Percentiles rank a stretch among this genome's conserved stretches.
Conservation (phyloP, 2,888 invertebrate genomes). For the Endotricha flammealis region DNA sequence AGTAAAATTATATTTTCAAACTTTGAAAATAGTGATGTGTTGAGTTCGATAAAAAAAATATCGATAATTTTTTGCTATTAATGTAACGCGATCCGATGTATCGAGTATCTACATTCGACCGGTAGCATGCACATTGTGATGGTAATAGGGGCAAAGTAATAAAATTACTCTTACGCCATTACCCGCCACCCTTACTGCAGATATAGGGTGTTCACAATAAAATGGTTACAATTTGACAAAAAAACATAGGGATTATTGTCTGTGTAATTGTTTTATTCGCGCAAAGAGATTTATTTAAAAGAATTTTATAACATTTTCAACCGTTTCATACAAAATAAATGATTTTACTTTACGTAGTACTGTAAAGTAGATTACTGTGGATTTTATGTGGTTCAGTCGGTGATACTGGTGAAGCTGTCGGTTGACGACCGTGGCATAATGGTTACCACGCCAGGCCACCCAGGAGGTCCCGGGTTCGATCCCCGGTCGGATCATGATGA, state of each 20-base stretch:
- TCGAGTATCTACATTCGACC: slow-evolving; percentile 53
- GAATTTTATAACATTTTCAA: slow-evolving; percentile 22
- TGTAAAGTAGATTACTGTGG: slow-evolving; percentile 3
- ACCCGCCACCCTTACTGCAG: slow-evolving; percentile 58
- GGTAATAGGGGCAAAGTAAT: slow-evolving; percentile 78
- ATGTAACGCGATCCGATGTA: slow-evolving; percentile 25
- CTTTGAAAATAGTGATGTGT: slow-evolving; percentile 4
- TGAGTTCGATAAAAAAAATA: slow-evolving; percentile 1
- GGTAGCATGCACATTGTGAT: slow-evolving; percentile 73
- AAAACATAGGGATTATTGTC: slow-evolving; percentile 60
- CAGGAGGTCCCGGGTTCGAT: too few relatives aligned
- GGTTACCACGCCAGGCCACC: too few relatives aligned
- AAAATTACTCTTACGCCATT: slow-evolving; percentile 78
- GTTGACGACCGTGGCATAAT: too few relatives aligned
- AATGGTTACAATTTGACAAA: slow-evolving; percentile 58
- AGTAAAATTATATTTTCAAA: neutral
- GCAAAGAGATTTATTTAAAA: slow-evolving; percentile 39
- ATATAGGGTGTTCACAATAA: slow-evolving; percentile 68
- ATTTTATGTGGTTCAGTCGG: slow-evolving; percentile 18
- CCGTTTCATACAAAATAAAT: slow-evolving; percentile 19
- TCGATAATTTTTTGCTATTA: slow-evolving; percentile 16
- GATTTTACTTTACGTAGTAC: neutral
- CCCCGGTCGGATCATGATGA: too few relatives aligned
- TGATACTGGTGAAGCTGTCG: too few relatives aligned
- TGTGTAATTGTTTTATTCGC: slow-evolving; percentile 62